Conservation (phyloP, 1,140 invertebrate genomes). For the Lasaia peninsularis region DNA sequence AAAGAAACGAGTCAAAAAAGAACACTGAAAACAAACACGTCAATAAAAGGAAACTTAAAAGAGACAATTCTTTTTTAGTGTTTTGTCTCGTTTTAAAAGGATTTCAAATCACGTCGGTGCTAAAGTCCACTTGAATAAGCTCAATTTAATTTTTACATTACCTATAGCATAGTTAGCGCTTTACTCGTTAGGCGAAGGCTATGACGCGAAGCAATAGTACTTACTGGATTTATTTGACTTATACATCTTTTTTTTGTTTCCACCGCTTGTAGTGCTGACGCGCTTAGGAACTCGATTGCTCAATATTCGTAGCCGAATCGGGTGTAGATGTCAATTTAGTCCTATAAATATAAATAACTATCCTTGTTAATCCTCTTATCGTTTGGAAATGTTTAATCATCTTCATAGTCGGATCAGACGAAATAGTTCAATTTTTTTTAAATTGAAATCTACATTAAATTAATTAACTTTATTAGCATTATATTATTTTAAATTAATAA, state of each 20-base stretch:
- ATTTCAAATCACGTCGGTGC: too few species aligned
- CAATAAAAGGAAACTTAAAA: too few species aligned
- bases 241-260: conserved; percentile 14
- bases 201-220: conserved; percentile 36
- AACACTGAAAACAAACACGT: too few species aligned
- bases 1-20: too few species aligned
- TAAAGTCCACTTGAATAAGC: background rate
- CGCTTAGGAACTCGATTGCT: conserved; percentile 35
- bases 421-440: background rate
- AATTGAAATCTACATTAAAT: too few species aligned
- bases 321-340: conserved; percentile 11
- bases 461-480: background rate
- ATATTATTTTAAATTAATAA: background rate
- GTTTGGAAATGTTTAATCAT: background rate
- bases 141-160: background rate
- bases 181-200: conserved; percentile 33
- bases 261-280: conserved; percentile 6
- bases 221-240: conserved; percentile 31
- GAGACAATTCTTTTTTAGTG: too few species aligned
- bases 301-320: conserved; percentile 40
- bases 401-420: background rate
- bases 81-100: too few species aligned
- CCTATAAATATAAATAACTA: conserved; percentile 8
- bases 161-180: background rate
- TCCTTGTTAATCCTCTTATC: conserved; percentile 7